Evolutionary conservation across 1,140 invertebrate genomes (phyloP).

Genomic region (Lerema accius): DNA sequence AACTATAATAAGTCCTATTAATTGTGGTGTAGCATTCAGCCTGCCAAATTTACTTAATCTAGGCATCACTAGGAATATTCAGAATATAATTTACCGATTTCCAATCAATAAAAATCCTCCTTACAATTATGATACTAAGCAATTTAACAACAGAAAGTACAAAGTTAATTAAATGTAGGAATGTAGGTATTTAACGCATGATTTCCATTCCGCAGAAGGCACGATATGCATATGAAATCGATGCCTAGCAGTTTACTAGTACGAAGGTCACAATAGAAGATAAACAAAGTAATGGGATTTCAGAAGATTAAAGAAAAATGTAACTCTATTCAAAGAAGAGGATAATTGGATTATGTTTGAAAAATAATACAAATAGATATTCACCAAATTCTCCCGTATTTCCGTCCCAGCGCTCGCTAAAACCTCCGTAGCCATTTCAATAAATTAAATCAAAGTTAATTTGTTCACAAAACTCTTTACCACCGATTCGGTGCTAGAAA

Average conservation of each 20-base stretch:
- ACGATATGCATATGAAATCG: slow-evolving; percentile 31
- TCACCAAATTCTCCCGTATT: slow-evolving; percentile 75
- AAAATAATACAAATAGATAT: slow-evolving; percentile 32
- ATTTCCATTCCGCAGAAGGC: background rate
- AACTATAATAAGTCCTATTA: too few species aligned
- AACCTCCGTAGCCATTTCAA: slow-evolving; percentile 61
- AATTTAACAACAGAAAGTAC: too few species aligned
- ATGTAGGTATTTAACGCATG: too few species aligned
- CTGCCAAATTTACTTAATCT: too few species aligned
- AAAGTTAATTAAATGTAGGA: too few species aligned
- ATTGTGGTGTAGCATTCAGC: too few species aligned
- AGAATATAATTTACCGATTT: too few species aligned
- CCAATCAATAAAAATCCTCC: too few species aligned
- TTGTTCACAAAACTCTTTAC: slow-evolving; percentile 11
- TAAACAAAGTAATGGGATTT: slow-evolving; percentile 10
- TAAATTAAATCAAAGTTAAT: background rate
- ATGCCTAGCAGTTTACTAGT: slow-evolving; percentile 24
- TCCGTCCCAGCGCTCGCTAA: slow-evolving; percentile 51
- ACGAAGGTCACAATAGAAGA: slow-evolving; percentile 41
- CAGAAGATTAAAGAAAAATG: background rate
- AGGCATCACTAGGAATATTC: too few species aligned
- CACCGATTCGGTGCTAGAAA: background rate
- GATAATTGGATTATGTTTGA: slow-evolving; percentile 1
- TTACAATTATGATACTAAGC: too few species aligned
- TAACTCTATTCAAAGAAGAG: background rate